A percentile compares a stretch with the other conserved stretches of the same genome.
phyloP scores from a whole-genome alignment of 2,797 vertebrate species.

The Zalophus californianus region DNA sequence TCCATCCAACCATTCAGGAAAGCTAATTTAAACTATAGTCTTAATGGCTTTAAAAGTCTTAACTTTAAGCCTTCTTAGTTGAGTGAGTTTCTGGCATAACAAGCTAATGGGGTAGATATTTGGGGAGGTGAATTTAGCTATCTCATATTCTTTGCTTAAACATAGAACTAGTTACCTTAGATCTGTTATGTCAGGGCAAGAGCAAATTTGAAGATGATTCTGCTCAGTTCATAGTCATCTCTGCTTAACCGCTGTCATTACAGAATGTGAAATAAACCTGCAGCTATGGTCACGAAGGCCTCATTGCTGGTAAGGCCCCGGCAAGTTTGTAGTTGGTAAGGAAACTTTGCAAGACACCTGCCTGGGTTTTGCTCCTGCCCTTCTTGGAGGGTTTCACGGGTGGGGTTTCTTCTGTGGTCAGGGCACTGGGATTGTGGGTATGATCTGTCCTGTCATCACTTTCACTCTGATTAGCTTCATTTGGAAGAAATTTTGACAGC shows the following conservation, averaged over 20 bases:
- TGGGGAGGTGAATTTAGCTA: neutral
- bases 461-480: slow-evolving; percentile 74
- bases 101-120: neutral
- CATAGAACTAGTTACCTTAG: neutral
- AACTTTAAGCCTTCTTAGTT: neutral
- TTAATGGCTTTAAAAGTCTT: slow-evolving; percentile 25
- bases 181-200: slow-evolving; percentile 29
- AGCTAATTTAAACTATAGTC: neutral
- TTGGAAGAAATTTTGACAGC: slow-evolving; percentile 49
- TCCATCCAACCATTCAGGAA: neutral
- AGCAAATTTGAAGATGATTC: slow-evolving; percentile 45
- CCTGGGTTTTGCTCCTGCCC: slow-evolving; percentile 22
- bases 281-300: neutral
- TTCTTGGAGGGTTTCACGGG: slow-evolving; percentile 11
- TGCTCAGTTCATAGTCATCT: neutral
- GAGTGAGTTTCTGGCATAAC: slow-evolving; percentile 15
- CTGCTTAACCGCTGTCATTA: neutral
- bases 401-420: slow-evolving; percentile 40
- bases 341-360: slow-evolving; percentile 10
- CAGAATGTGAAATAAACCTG: slow-evolving; percentile 33
- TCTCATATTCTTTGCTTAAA: slow-evolving; percentile 7
- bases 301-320: neutral
- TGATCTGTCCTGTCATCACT: slow-evolving; percentile 60
- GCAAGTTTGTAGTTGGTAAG: neutral
- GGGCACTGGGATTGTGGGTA: slow-evolving; percentile 49